Percentiles rank a stretch among this genome's conserved stretches.
phyloP scores from a whole-genome alignment of 1,140 invertebrate genomes.

The Myzus persicae region DNA sequence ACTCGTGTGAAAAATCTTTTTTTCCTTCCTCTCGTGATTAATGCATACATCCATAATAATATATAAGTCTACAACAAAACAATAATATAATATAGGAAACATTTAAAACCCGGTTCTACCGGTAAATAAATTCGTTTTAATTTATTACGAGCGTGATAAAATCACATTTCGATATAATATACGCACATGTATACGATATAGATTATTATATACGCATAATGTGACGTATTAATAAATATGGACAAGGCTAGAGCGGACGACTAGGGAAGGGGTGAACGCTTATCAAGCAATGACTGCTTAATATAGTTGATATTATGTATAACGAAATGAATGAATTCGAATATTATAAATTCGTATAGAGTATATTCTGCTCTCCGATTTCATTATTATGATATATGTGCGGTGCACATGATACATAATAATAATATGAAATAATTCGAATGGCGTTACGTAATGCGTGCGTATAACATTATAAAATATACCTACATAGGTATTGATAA shows the following conservation, averaged over 20 bases:
- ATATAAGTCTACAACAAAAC: neutral
- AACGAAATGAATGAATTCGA: neutral
- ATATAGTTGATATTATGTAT: no score
- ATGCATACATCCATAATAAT: neutral
- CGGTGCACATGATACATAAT: neutral
- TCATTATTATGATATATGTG: constrained; percentile 6
- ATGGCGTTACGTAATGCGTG: neutral
- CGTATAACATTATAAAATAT: constrained; percentile 8
- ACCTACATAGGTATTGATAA: neutral
- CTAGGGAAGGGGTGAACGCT: no score
- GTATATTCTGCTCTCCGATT: neutral
- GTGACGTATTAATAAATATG: neutral
- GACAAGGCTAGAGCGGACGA: neutral
- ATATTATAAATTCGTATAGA: neutral
- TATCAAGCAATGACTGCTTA: neutral
- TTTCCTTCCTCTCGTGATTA: neutral
- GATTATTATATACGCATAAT: neutral
- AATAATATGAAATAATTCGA: neutral
- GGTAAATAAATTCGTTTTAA: neutral
- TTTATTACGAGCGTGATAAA: constrained; percentile 24
- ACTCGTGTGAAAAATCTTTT: constrained; percentile 10
- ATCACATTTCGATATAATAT: constrained; percentile 18
- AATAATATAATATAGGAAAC: neutral
- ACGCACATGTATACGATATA: neutral
- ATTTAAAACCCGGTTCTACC: constrained; percentile 6